Conservation (phyloP, 2,888 invertebrate species). For the Hymenopus coronatus region DNA sequence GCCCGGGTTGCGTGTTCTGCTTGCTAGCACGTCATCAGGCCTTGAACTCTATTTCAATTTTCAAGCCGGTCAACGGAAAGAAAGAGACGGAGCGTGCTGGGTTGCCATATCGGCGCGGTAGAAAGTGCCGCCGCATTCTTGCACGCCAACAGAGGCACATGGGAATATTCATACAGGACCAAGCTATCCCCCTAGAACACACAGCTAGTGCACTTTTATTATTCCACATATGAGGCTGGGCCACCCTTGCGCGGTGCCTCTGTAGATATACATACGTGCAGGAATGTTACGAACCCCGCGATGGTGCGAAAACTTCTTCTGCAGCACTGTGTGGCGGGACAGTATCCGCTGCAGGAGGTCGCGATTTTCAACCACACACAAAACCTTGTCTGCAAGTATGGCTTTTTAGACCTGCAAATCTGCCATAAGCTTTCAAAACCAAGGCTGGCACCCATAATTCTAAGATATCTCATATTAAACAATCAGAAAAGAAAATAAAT, state of each 20-base stretch:
- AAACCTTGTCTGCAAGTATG: no score
- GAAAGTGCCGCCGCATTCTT: neutral
- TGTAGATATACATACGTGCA: neutral
- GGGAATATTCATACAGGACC: neutral
- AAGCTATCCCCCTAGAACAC: no score
- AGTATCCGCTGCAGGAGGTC: neutral
- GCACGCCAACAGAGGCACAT: neutral
- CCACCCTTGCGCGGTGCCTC: neutral
- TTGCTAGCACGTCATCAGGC: conserved; percentile 42
- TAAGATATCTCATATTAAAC: no score
- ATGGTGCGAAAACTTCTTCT: neutral
- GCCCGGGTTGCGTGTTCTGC: conserved; percentile 11
- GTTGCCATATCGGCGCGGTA: neutral
- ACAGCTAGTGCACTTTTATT: no score
- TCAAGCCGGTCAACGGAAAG: conserved; percentile 25
- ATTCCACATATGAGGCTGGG: no score
- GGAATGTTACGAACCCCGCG: neutral
- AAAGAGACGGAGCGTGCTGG: neutral
- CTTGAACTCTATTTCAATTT: conserved; percentile 43
- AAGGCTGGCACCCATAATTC: no score
- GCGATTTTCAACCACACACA: no score
- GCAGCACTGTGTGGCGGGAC: neutral
- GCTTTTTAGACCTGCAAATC: no score
- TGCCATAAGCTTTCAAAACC: no score
- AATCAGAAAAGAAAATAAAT: no score